Percentiles rank a stretch among this genome's conserved stretches.
Evolutionary conservation across 2,797 vertebrate genomes (phyloP).

Genomic region (Rhynchotus rufescens): DNA sequence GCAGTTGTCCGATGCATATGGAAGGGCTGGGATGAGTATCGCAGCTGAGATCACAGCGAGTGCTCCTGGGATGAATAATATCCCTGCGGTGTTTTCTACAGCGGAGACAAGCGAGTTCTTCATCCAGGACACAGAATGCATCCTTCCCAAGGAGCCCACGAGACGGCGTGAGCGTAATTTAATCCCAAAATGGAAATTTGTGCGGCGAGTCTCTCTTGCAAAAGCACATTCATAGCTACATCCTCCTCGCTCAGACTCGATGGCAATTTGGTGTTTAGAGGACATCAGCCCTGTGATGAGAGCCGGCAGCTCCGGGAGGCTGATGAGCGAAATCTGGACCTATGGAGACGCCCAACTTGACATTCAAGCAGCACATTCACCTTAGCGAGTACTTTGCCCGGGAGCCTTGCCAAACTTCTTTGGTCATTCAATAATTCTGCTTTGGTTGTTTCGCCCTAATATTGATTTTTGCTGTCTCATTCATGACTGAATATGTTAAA

Average conservation of each 20-base stretch:
- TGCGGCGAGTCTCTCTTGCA: background rate
- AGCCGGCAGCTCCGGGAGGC: background rate
- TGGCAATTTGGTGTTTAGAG: background rate
- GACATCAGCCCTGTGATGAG: background rate
- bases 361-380: background rate
- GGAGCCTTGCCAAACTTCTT: background rate
- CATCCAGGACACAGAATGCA: background rate
- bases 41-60: background rate
- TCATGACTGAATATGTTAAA: background rate
- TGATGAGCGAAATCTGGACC: background rate
- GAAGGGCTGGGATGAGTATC: background rate
- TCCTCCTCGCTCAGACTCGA: background rate
- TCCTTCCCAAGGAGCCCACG: rapidly evolving
- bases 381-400: background rate
- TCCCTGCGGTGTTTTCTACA: rapidly evolving
- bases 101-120: background rate
- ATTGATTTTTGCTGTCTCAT: slow-evolving; percentile 24
- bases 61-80: rapidly evolving
- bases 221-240: background rate
- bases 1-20: rapidly evolving
- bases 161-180: background rate
- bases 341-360: background rate
- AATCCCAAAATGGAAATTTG: background rate
- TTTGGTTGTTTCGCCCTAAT: background rate
- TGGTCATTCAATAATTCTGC: background rate